Percentiles rank a stretch among this genome's conserved stretches.
Evolutionary conservation across 2,113 vertebrate genomes (phyloP).

Genomic region (Bubo scandiacus): DNA sequence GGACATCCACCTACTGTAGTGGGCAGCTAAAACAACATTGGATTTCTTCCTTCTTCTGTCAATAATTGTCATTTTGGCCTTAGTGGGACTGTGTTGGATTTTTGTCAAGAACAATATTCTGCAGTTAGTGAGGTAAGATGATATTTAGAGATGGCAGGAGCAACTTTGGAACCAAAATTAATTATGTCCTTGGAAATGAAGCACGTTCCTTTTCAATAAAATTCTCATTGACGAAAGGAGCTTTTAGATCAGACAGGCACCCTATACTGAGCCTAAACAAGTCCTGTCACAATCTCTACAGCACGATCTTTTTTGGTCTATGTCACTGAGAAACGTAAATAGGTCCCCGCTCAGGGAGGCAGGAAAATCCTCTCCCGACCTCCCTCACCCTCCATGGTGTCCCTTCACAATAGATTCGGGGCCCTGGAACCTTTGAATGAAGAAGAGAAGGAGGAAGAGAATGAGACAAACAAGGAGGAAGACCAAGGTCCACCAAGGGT

Average conservation of each 20-base stretch:
- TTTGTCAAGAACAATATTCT: not conserved
- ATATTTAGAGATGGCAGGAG: not conserved
- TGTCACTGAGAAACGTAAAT: not conserved
- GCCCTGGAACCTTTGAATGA: too few species aligned
- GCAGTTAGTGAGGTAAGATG: not conserved
- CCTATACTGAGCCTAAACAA: not conserved
- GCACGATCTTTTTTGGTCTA: not conserved
- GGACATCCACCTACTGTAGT: accelerated
- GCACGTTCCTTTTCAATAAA: not conserved
- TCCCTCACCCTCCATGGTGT: too few species aligned
- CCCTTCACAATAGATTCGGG: too few species aligned
- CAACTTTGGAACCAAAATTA: not conserved
- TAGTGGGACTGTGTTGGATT: not conserved
- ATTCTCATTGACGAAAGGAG: not conserved
- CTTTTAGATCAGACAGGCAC: not conserved
- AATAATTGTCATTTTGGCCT: not conserved
- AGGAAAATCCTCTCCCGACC: too few species aligned
- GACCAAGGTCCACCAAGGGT: too few species aligned
- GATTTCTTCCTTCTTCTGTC: not conserved
- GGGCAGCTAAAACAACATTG: not conserved
- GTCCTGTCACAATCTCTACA: not conserved
- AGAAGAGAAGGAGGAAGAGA: too few species aligned
- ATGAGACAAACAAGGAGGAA: too few species aligned
- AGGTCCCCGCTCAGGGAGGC: too few species aligned
- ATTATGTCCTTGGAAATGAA: not conserved